phyloP scores from a whole-genome alignment of 2,113 vertebrate species.

The Bucco capensis region DNA sequence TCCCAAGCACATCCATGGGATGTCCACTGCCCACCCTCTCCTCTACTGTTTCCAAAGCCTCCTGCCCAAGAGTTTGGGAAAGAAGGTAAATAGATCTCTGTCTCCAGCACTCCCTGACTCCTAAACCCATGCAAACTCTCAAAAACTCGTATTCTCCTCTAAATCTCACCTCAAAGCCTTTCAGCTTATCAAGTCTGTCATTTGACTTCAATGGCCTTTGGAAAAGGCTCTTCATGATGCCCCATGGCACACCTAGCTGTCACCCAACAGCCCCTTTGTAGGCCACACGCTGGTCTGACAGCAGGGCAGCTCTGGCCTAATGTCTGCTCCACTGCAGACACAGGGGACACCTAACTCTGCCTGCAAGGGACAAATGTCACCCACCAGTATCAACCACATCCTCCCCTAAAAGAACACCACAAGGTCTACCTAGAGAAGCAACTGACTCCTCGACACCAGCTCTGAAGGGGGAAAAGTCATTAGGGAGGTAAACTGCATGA shows the following conservation, averaged over 20 bases:
- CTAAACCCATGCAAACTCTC: background rate
- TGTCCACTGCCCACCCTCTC: background rate
- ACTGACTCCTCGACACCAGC: background rate
- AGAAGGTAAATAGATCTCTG: background rate
- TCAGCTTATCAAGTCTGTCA: background rate
- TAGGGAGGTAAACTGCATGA: fast-evolving
- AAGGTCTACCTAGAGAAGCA: background rate
- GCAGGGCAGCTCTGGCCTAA: background rate
- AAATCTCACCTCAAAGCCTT: background rate
- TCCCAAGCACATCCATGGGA: background rate
- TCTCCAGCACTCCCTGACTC: background rate
- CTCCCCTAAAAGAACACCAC: background rate
- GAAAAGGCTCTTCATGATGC: background rate
- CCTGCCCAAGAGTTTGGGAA: background rate
- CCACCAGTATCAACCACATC: fast-evolving
- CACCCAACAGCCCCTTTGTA: fast-evolving
- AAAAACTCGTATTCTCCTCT: background rate
- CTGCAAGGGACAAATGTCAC: background rate
- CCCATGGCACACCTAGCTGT: background rate
- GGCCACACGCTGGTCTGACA: background rate
- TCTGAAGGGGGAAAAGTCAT: background rate
- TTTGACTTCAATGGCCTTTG: background rate
- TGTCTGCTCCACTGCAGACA: background rate
- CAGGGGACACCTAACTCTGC: fast-evolving
- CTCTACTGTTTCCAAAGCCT: background rate